Evolutionary conservation across 2,888 invertebrate species (phyloP), one percentile per base, ranked within the genome.

Genomic region (Drosophila trichaetosa): DNA sequence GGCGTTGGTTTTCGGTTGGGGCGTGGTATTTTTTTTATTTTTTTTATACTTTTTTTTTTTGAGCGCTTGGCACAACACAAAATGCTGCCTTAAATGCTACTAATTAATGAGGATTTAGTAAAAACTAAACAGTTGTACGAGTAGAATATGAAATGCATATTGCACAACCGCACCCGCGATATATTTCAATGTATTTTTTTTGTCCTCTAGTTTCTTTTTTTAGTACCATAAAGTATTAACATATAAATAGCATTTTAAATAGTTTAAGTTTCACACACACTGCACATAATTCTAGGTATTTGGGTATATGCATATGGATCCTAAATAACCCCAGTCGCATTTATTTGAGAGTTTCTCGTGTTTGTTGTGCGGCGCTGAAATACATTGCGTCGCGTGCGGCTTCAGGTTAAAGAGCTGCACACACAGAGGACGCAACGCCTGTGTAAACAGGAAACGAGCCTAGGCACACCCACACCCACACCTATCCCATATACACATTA

Each of bases 31-130:
- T 27, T 13, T 29, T n/a, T 11, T 10, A 1, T 24, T 42, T 21
- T 49, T 62, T 42, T 51, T n/a, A n/a, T n/a, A n/a, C n/a, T n/a
- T 53, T 56, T 40, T 48, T 61, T 54, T 53, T 49, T 69, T 24
- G 57, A 40, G 42, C 68, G 24, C 38, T 59, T 18, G 49, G 21
- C 58, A 38, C 61, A 66, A 69, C 69, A 78, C 73, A 80, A 83
- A 87, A 87, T 80, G 79, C 90, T 80, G 88, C 83, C 76, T 85
- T 87, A 90, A 87, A 87, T 87, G 88, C 90, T 87, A 84, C 90
- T 87, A 87, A 90, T 87, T 90, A 87, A 87, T 87, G 90, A 80
- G 90, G 87, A 90, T 89, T 87, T 87, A 87, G 87, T 90, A 87
- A 84, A 90, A 85, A 90, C 90, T 86, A 89, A 87, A 87, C 77